A percentile compares a stretch with the other conserved stretches of the same genome.
phyloP scores from a whole-genome alignment of 1,140 invertebrate species.

The Mycetomoellerius zeteki region DNA sequence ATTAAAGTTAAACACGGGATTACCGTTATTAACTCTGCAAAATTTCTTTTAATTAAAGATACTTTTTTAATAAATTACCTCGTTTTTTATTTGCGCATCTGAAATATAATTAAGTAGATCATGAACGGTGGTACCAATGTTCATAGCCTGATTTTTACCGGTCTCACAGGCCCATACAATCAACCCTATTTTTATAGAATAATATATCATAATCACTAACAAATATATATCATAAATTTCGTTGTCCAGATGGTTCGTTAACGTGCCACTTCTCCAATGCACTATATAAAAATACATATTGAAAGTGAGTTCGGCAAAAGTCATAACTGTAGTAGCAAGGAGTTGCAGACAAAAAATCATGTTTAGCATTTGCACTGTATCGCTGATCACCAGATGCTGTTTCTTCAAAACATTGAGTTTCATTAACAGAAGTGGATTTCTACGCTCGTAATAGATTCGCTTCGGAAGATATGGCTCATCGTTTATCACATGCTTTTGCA shows the following conservation, averaged over 20 bases:
- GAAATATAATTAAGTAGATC: slow-evolving; percentile 33
- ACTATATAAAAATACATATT: slow-evolving; percentile 82
- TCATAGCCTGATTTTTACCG: slow-evolving; percentile 65
- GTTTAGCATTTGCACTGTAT: background rate
- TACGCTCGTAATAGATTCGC: slow-evolving; percentile 69
- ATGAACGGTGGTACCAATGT: slow-evolving; percentile 77
- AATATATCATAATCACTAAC: slow-evolving; percentile 65
- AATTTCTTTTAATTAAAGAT: background rate
- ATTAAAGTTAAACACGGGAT: background rate
- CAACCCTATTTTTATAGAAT: background rate
- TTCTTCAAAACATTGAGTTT: slow-evolving; percentile 1
- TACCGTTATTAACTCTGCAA: background rate
- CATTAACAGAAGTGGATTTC: slow-evolving; percentile 73
- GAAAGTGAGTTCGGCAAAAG: slow-evolving; percentile 81
- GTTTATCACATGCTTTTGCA: background rate
- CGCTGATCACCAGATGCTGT: background rate
- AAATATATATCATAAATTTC: slow-evolving; percentile 77
- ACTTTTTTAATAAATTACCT: slow-evolving; percentile 74
- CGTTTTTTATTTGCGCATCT: slow-evolving; percentile 78
- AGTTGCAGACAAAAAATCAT: slow-evolving; percentile 77
- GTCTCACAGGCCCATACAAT: background rate
- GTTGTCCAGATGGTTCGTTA: slow-evolving; percentile 6
- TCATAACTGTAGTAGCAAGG: slow-evolving; percentile 71
- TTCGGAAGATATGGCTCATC: slow-evolving; percentile 74
- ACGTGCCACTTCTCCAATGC: background rate